phyloP scores from a whole-genome alignment of 1,140 invertebrate genomes.

The Andricus grossulariae region DNA sequence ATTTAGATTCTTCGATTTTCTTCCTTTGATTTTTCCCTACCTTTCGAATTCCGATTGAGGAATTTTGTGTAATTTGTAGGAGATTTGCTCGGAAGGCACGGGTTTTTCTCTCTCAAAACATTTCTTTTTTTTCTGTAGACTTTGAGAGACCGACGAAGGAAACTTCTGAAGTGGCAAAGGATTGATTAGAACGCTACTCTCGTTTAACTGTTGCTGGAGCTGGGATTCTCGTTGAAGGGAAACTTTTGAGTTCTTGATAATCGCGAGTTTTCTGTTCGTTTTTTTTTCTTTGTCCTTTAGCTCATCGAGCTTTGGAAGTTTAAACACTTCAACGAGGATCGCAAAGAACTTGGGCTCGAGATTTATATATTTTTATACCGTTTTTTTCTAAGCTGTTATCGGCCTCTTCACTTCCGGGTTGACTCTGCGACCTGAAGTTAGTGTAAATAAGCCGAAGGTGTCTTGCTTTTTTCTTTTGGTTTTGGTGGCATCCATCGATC shows the following conservation, averaged over 20 bases:
- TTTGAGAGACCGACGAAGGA: conserved; percentile 35
- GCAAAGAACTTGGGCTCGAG: background rate
- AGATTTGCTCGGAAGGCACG: conserved; percentile 58
- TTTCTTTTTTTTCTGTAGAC: conserved; percentile 33
- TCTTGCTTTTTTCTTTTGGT: conserved; percentile 37
- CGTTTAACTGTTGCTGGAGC: conserved; percentile 13
- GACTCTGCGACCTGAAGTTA: conserved; percentile 31
- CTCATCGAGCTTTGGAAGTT: background rate
- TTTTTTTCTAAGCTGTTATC: conserved; percentile 33
- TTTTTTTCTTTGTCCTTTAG: background rate
- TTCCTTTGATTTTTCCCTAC: conserved; percentile 35
- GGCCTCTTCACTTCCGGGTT: conserved; percentile 33
- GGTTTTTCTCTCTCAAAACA: conserved; percentile 43
- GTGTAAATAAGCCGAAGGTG: conserved; percentile 36
- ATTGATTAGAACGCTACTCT: conserved; percentile 39
- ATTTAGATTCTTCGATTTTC: conserved; percentile 22
- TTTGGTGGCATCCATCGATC: conserved; percentile 40
- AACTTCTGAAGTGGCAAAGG: conserved; percentile 33
- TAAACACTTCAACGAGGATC: conserved; percentile 11
- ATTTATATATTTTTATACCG: background rate
- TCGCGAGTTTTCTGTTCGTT: background rate
- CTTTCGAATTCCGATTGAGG: conserved; percentile 44
- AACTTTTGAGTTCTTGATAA: conserved; percentile 21
- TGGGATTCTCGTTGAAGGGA: conserved; percentile 12
- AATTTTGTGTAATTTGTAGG: conserved; percentile 52